Conservation (phyloP, 2,797 vertebrate species). For the Poeciliopsis infans region DNA sequence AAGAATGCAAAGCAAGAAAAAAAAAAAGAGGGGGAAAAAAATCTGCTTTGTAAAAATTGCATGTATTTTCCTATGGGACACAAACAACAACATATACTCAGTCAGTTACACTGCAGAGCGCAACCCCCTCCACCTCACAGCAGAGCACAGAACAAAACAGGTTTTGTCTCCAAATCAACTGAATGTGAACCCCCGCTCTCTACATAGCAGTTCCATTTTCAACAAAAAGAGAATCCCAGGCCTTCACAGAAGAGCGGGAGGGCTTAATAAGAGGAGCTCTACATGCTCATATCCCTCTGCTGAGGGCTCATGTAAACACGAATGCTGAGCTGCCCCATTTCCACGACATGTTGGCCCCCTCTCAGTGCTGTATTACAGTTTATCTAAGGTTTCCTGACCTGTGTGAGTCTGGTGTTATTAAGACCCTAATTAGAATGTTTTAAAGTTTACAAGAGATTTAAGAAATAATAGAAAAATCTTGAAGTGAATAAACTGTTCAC, state of each 20-base stretch:
- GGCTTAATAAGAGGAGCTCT: constrained; percentile 61
- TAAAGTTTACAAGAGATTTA: constrained; percentile 29
- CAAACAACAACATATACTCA: constrained; percentile 48
- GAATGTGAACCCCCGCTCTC: constrained; percentile 74
- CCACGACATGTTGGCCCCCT: constrained; percentile 45
- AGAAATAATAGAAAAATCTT: constrained; percentile 7
- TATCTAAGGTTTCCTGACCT: constrained; percentile 43
- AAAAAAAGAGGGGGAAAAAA: background rate
- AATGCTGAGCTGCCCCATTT: constrained; percentile 42
- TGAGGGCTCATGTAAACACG: constrained; percentile 67
- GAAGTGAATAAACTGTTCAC: constrained; percentile 5
- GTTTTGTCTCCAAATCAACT: constrained; percentile 75
- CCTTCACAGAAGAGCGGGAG: constrained; percentile 42
- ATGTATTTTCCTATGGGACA: constrained; percentile 16
- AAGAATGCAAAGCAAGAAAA: constrained; percentile 21
- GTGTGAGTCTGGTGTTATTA: constrained; percentile 21
- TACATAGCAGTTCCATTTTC: constrained; percentile 35
- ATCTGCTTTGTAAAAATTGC: constrained; percentile 24
- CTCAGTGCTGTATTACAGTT: constrained; percentile 31
- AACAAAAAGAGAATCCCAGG: constrained; percentile 53
- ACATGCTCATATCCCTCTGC: constrained; percentile 56
- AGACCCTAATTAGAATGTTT: constrained; percentile 25
- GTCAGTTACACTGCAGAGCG: constrained; percentile 41
- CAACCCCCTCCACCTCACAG: constrained; percentile 24
- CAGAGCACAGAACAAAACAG: constrained; percentile 75